A percentile compares a stretch with the other conserved stretches of the same genome.
phyloP scores from a whole-genome alignment of 2,113 vertebrate species.

The Ciconia stormi region DNA sequence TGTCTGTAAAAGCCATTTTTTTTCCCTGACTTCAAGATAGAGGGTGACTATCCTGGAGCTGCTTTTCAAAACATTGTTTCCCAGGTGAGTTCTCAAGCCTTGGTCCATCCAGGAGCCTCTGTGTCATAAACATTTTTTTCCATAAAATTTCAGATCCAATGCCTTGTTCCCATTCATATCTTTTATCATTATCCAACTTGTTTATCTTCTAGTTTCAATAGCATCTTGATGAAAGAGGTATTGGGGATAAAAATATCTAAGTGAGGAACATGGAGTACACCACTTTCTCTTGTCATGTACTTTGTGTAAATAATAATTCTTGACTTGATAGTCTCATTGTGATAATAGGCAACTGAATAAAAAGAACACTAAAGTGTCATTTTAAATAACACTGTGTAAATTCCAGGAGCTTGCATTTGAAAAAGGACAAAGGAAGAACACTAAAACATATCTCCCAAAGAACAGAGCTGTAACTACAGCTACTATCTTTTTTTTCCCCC shows the following conservation, averaged over 20 bases:
- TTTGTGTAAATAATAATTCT: conserved; percentile 34
- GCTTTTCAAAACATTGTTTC: background rate
- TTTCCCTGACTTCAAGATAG: background rate
- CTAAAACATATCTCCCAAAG: background rate
- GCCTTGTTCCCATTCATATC: background rate
- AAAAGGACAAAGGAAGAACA: background rate
- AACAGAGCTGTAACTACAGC: background rate
- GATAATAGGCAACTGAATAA: background rate
- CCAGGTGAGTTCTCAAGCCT: background rate
- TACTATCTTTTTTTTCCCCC: background rate
- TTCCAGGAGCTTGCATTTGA: background rate
- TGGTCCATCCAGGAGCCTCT: background rate
- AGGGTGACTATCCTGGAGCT: background rate
- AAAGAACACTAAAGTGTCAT: background rate
- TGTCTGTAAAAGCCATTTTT: background rate
- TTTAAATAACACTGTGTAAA: background rate
- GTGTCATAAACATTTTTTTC: background rate
- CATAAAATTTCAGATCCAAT: background rate
- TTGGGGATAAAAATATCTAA: background rate
- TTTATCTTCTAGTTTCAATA: conserved; percentile 5
- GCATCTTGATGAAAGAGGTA: background rate
- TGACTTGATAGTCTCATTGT: background rate
- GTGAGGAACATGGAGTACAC: background rate
- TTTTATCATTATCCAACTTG: background rate
- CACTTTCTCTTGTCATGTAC: background rate